Base-by-base conservation (phyloP, 2,888 invertebrate species). In the Erannis defoliaria region DNA sequence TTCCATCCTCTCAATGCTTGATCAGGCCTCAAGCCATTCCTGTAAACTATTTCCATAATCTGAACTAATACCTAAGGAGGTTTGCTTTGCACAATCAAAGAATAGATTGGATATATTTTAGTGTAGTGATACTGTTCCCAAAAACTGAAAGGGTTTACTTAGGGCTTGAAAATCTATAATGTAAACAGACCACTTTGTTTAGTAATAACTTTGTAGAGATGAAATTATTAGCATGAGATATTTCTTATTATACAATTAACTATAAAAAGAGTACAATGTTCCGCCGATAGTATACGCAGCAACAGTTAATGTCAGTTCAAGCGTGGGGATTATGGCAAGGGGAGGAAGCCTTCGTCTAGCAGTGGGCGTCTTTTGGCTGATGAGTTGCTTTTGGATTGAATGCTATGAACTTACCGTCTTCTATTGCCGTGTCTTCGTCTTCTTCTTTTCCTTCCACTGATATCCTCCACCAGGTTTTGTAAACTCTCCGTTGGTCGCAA, bases 391-490 rank as follows among this genome's bases (percentile, higher is more conserved):
- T n/a, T n/a, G n/a, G n/a, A n/a, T n/a, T n/a, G n/a, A n/a, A n/a
- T n/a, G n/a, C n/a, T n/a, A n/a, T n/a, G 10, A 49, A 68, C 82
- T 67, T 83, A 93, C 93, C 91, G 80, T 85, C 91, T 86, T 60
- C 86, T 80, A 73, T 88, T 90, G 55, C 90, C 91, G 66, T 92
- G 92, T 68, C 92, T 82, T 67, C 92, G 77, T 78, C 86, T 82
- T 65, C 91, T 78, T 19, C 81, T 82, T 55, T 77, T 82, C 43
- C 81, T 85, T 9, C 64, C 72, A 49, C 73, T 76, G 12, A 76
- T 73, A 29, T 87, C 85, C 21, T 86, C 86, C 50, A 81, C 81
- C 35, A 91, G 74, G 55, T 79, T 86, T 67, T 91, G 91, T 33
- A 91, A 75, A 66, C 90, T 93, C 71, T 90, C 90, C 0, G 92